phyloP scores from a whole-genome alignment of 2,113 vertebrate genomes.

The Corynorhinus townsendii region DNA sequence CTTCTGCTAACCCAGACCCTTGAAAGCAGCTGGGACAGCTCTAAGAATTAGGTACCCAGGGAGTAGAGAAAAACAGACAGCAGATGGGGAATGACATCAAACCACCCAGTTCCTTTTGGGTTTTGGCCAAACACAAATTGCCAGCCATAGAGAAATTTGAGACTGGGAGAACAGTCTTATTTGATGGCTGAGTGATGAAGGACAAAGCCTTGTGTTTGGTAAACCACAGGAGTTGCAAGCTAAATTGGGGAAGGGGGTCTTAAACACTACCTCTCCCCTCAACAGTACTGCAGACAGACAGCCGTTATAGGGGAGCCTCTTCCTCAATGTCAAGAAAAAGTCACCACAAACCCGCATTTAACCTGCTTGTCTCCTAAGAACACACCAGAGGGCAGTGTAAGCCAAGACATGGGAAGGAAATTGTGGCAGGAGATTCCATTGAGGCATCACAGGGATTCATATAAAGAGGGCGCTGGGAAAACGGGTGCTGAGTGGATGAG shows the following conservation, averaged over 20 bases:
- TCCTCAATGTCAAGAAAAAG: constrained; percentile 37
- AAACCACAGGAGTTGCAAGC: not conserved
- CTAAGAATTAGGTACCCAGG: not conserved
- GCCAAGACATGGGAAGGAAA: not conserved
- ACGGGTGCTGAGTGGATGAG: not conserved
- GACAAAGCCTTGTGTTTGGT: not conserved
- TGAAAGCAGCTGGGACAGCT: not conserved
- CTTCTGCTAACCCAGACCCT: not conserved
- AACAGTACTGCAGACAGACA: not conserved
- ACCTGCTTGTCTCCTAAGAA: not conserved
- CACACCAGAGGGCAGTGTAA: constrained; percentile 66
- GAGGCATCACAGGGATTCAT: not conserved
- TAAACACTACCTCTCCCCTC: not conserved
- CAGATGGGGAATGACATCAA: not conserved
- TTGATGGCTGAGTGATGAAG: not conserved
- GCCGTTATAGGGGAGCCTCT: not conserved
- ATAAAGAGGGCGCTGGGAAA: not conserved
- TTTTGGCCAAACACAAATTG: not conserved
- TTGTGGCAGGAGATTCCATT: fast-evolving
- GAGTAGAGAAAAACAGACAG: not conserved
- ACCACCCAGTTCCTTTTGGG: not conserved
- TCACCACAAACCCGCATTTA: not conserved
- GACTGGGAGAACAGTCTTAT: not conserved
- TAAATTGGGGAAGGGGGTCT: not conserved
- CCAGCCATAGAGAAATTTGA: not conserved